phyloP scores from a whole-genome alignment of 1,140 invertebrate genomes.

The Liolophura sinensis region DNA sequence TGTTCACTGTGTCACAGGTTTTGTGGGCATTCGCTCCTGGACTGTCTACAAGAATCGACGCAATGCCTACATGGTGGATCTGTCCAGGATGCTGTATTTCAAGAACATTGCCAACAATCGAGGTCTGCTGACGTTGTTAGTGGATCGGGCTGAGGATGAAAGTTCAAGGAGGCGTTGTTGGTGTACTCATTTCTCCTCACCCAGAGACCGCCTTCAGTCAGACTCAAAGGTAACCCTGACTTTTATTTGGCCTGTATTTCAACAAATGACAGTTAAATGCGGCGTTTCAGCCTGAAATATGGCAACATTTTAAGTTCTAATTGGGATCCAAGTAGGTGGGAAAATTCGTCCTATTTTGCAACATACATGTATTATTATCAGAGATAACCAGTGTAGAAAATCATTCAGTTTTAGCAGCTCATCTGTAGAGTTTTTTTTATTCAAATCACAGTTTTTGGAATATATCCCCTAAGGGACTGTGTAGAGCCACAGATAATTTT shows the following conservation, averaged over 20 bases:
- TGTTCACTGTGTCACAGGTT: conserved; percentile 26
- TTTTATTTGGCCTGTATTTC: neutral
- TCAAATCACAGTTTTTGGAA: too few species aligned
- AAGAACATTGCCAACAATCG: conserved; percentile 56
- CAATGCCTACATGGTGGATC: conserved; percentile 45
- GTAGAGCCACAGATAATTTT: too few species aligned
- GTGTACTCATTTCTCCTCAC: conserved; percentile 49
- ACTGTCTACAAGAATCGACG: conserved; percentile 40
- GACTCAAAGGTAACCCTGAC: conserved; percentile 8
- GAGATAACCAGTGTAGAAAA: too few species aligned
- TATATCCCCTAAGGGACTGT: too few species aligned
- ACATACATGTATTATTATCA: too few species aligned
- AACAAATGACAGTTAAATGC: neutral
- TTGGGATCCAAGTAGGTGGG: too few species aligned
- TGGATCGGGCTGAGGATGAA: conserved; percentile 55
- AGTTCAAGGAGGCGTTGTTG: conserved; percentile 50
- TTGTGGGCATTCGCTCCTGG: conserved; percentile 24
- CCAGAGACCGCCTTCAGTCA: conserved; percentile 24
- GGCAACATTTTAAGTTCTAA: too few species aligned
- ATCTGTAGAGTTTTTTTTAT: too few species aligned
- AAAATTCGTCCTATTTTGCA: too few species aligned
- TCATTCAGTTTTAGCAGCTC: too few species aligned
- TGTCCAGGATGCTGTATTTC: conserved; percentile 48
- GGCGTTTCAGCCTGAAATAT: neutral
- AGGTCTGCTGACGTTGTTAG: conserved; percentile 47